Percentiles rank a stretch among this genome's conserved stretches.
Evolutionary conservation across 2,113 vertebrate species (phyloP).

Genomic region (Psophia crepitans): DNA sequence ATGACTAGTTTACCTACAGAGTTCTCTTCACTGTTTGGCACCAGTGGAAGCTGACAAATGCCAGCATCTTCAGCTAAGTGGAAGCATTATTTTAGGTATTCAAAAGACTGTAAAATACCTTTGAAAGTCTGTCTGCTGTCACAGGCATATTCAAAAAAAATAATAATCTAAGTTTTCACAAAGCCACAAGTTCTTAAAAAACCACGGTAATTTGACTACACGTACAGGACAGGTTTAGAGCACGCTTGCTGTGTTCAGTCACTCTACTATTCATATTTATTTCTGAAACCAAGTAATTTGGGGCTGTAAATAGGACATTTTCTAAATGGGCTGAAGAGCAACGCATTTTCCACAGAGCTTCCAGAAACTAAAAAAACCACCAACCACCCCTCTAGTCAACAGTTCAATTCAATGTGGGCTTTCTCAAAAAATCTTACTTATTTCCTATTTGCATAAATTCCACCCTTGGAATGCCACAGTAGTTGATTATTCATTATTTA

Average conservation of each 20-base stretch:
- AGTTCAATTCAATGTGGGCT: not conserved
- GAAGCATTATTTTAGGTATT: not conserved
- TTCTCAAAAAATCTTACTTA: not conserved
- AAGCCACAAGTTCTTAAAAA: not conserved
- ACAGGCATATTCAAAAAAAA: not conserved
- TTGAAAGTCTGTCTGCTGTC: not conserved
- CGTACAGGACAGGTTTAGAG: not conserved
- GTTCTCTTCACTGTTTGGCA: not conserved
- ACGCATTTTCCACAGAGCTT: not conserved
- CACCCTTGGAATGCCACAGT: not conserved
- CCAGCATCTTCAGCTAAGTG: not conserved
- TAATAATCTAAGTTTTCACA: not conserved
- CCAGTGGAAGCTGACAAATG: not conserved
- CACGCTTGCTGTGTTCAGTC: not conserved
- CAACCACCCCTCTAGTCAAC: not conserved
- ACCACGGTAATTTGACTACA: not conserved
- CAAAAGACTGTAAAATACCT: not conserved
- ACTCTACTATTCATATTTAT: not conserved
- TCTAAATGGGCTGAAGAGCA: not conserved
- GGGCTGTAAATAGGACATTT: not conserved
- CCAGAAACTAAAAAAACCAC: not conserved
- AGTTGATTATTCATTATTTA: constrained; percentile 3
- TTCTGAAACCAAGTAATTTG: not conserved
- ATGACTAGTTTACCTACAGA: not conserved
- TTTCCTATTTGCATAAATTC: not conserved